phyloP scores from a whole-genome alignment of 2,888 invertebrate genomes.

The Diachrysia chrysitis region DNA sequence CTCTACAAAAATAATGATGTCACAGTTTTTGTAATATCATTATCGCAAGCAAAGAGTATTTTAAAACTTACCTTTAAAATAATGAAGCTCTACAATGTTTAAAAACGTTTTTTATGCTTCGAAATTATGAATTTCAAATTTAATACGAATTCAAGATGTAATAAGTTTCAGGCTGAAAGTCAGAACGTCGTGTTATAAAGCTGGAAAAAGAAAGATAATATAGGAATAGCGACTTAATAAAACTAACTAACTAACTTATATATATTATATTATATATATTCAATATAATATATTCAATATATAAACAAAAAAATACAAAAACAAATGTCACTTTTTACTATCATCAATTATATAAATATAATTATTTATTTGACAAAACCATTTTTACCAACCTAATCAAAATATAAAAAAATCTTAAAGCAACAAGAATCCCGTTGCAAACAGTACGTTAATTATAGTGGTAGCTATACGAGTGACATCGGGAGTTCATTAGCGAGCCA shows the following conservation, averaged over 20 bases:
- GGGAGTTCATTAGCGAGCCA: conserved; percentile 58
- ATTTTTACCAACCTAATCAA: neutral
- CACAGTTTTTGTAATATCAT: neutral
- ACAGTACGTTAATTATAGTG: conserved; percentile 38
- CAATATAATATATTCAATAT: too few species aligned
- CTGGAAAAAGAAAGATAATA: too few species aligned
- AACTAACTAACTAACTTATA: too few species aligned
- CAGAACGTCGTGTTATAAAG: too few species aligned
- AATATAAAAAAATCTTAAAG: conserved; percentile 3
- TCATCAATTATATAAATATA: too few species aligned
- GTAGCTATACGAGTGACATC: conserved; percentile 39
- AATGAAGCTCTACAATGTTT: neutral
- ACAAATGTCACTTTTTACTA: too few species aligned
- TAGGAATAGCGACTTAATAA: too few species aligned
- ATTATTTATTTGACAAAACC: neutral
- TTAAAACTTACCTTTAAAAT: neutral
- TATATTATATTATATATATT: too few species aligned
- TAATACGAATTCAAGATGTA: neutral
- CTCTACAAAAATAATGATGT: conserved; percentile 7
- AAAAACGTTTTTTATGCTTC: neutral
- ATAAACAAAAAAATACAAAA: too few species aligned
- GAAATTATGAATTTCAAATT: neutral
- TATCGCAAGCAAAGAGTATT: neutral
- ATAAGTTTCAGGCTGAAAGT: too few species aligned
- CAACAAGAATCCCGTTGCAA: conserved; percentile 19